A percentile compares a stretch with the other conserved stretches of the same genome.
phyloP scores from a whole-genome alignment of 2,888 invertebrate species.

The Drosophila picticornis region DNA sequence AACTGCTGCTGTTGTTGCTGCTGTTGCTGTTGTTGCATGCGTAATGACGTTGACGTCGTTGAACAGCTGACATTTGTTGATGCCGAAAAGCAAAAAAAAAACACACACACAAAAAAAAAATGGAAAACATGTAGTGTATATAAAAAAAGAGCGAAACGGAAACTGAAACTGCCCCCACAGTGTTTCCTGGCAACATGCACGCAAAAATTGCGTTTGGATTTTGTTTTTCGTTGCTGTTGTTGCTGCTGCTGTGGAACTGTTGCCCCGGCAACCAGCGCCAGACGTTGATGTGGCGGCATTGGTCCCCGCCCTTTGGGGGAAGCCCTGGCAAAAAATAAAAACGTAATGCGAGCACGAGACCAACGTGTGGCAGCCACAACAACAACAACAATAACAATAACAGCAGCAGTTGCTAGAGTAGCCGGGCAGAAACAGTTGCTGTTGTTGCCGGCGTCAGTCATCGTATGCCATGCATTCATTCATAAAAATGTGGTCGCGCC shows the following conservation, averaged over 20 bases:
- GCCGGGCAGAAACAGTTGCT: constrained; percentile 18
- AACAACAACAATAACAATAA: neutral
- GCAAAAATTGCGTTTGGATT: constrained; percentile 61
- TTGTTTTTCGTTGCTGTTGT: constrained; percentile 18
- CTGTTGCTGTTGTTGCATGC: constrained; percentile 73
- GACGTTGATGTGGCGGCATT: constrained; percentile 36
- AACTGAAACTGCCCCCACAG: constrained; percentile 17
- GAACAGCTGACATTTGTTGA: constrained; percentile 76
- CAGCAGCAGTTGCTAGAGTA: constrained; percentile 8
- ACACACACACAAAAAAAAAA: constrained; percentile 1
- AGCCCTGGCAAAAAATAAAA: constrained; percentile 47
- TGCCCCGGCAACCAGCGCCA: constrained; percentile 51
- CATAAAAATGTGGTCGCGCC: constrained; percentile 66
- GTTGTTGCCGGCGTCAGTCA: constrained; percentile 32
- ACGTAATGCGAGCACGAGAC: constrained; percentile 53
- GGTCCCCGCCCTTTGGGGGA: constrained; percentile 53
- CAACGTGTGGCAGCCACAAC: constrained; percentile 47
- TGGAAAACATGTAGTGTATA: neutral
- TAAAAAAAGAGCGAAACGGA: constrained; percentile 34
- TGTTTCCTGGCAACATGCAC: constrained; percentile 45
- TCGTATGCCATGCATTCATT: constrained; percentile 74
- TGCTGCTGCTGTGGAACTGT: constrained; percentile 31
- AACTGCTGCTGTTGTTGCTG: constrained; percentile 27
- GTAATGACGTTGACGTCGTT: constrained; percentile 61
- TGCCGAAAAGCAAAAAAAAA: constrained; percentile 35